phyloP scores from a whole-genome alignment of 2,888 invertebrate species.

The Archaeoteleia sp. region DNA sequence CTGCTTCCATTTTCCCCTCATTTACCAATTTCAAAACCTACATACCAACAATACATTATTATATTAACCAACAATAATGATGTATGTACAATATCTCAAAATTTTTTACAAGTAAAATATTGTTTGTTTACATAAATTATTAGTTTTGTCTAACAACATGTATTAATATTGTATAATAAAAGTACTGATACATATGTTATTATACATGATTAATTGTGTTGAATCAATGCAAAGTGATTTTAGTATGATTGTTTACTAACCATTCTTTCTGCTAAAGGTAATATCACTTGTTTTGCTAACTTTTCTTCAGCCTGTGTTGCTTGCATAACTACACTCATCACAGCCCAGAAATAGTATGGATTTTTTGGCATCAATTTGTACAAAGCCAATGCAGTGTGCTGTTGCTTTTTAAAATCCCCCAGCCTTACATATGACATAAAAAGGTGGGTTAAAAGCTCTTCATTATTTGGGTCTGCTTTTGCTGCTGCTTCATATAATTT shows the following conservation, averaged over 20 bases:
- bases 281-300: slow-evolving; percentile 80
- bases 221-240: too few species aligned
- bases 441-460: slow-evolving; percentile 93
- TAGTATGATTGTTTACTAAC: slow-evolving; percentile 78
- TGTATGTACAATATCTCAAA: too few species aligned
- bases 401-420: slow-evolving; percentile 92
- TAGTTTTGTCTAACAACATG: too few species aligned
- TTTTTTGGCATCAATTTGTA: slow-evolving; percentile 95
- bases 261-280: slow-evolving; percentile 95
- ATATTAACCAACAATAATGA: too few species aligned
- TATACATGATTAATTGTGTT: too few species aligned
- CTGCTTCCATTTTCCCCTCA: slow-evolving; percentile 92
- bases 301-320: slow-evolving; percentile 76
- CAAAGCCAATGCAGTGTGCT: slow-evolving; percentile 90
- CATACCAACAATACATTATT: slow-evolving; percentile 2
- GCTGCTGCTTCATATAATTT: slow-evolving; percentile 92
- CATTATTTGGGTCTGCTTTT: slow-evolving; percentile 89
- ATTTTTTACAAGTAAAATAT: slow-evolving; percentile 6
- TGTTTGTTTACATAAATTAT: neutral
- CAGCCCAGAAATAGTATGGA: slow-evolving; percentile 98
- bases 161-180: too few species aligned
- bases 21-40: slow-evolving; percentile 82
- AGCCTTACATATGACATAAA: slow-evolving; percentile 97
- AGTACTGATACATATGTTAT: too few species aligned
- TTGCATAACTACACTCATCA: slow-evolving; percentile 97